These are phyloP conservation scores for Grammomys surdaster DNA, from an alignment of 2,113 vertebrate species.

Conservation along the genomic window DNA sequence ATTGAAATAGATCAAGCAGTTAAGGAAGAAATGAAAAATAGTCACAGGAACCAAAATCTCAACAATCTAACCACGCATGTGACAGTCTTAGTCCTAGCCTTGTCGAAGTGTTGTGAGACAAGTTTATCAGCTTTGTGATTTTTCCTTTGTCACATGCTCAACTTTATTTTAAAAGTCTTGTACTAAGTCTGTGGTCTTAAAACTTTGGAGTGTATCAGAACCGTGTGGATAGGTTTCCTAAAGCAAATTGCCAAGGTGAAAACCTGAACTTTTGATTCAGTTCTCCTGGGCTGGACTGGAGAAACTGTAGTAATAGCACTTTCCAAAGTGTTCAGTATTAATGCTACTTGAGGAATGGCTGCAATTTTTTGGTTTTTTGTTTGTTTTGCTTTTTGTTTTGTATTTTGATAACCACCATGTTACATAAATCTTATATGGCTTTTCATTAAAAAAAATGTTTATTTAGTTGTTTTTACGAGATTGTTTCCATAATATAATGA, in stretches of 20 bases:
- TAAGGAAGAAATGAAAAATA: not conserved
- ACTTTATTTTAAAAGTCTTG: not conserved
- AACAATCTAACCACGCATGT: not conserved
- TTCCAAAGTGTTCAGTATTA: not conserved
- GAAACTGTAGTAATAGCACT: not conserved
- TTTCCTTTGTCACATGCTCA: not conserved
- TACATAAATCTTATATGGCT: not conserved
- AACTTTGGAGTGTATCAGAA: not conserved
- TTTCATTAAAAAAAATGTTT: slow-evolving; percentile 10
- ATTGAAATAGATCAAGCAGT: not conserved
- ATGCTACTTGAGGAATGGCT: not conserved
- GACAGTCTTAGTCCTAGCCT: not conserved
- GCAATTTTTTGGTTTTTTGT: not conserved
- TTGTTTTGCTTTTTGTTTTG: too few relatives aligned
- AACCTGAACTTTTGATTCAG: not conserved
- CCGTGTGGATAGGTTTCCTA: not conserved
- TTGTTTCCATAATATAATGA: not conserved
- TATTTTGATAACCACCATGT: not conserved
- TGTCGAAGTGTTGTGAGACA: not conserved
- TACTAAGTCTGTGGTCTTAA: not conserved
- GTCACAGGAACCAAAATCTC: not conserved
- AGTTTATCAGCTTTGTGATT: not conserved
- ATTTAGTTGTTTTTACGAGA: not conserved
- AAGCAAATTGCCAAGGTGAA: not conserved
- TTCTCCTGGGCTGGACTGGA: not conserved